Percentiles rank a stretch among this genome's conserved stretches.
Evolutionary conservation across 2,797 vertebrate genomes (phyloP).

Genomic region (Microcaecilia unicolor): DNA sequence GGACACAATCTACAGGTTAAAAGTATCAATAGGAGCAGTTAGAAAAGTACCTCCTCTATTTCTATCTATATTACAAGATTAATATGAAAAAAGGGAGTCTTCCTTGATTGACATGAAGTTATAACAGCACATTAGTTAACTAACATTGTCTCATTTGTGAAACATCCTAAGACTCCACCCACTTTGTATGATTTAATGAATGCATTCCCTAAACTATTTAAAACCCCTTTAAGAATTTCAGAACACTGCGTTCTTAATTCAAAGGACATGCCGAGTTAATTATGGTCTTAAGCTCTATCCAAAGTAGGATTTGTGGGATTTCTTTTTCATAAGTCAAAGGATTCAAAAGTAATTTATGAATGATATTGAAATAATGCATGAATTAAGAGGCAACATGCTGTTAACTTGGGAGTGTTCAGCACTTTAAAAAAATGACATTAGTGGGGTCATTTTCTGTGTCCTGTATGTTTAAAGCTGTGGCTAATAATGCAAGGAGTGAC

Average conservation of each 20-base stretch:
- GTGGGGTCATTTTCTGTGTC: conserved; percentile 29
- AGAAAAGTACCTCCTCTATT: too few species aligned
- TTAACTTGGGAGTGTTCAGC: conserved; percentile 28
- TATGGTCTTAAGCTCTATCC: conserved; percentile 60
- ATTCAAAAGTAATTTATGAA: conserved; percentile 55
- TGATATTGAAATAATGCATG: conserved; percentile 44
- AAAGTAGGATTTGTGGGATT: conserved; percentile 57
- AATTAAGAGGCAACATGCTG: conserved; percentile 40
- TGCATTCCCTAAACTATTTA: conserved; percentile 31
- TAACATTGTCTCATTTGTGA: conserved; percentile 49
- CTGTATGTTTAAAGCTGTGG: conserved; percentile 19
- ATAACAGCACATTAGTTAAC: conserved; percentile 49
- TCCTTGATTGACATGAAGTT: conserved; percentile 29
- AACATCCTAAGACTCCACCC: conserved; percentile 52
- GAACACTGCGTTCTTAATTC: conserved; percentile 53
- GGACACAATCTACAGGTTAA: too few species aligned
- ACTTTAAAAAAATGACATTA: conserved; percentile 10
- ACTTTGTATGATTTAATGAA: conserved; percentile 45
- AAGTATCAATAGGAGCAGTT: too few species aligned
- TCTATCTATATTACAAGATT: too few species aligned
- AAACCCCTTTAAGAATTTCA: conserved; percentile 51
- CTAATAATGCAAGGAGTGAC: conserved; percentile 25
- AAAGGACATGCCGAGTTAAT: conserved; percentile 60
- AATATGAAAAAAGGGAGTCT: too few species aligned
- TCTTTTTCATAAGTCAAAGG: conserved; percentile 52